Evolutionary conservation across 2,888 invertebrate species (phyloP).

Genomic region (Mystacides longicornis): DNA sequence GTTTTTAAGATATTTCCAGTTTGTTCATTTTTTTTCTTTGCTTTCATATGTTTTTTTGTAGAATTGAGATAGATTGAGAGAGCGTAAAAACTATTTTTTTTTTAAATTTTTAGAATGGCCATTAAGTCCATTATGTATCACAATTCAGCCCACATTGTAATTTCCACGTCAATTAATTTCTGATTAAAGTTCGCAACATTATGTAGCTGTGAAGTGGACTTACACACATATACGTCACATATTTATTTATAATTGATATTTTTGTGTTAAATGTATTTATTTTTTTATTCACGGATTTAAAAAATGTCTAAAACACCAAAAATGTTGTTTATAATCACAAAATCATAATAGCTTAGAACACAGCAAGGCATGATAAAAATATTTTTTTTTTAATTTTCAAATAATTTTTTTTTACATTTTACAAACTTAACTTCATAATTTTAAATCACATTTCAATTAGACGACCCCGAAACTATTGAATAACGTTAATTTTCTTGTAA

Average conservation of each 20-base stretch:
- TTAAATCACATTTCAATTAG: slow-evolving; percentile 21
- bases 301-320: background rate
- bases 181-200: too few species aligned
- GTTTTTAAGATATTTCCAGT: background rate
- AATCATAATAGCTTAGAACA: slow-evolving; percentile 17
- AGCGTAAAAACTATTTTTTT: too few species aligned
- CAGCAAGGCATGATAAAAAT: slow-evolving; percentile 15
- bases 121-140: background rate
- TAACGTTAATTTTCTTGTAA: too few species aligned
- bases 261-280: background rate
- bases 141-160: background rate
- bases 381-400: slow-evolving; percentile 6
- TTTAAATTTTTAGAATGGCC: slow-evolving; percentile 1
- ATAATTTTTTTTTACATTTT: slow-evolving; percentile 19
- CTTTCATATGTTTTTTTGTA: background rate
- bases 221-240: background rate
- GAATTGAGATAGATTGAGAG: background rate
- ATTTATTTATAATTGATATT: background rate
- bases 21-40: background rate
- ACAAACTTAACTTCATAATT: slow-evolving; percentile 2
- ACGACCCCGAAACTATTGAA: slow-evolving; percentile 14
- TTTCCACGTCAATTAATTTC: background rate
- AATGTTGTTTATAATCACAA: background rate
- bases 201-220: too few species aligned
- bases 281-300: background rate